These are phyloP conservation scores for Babylonia areolata DNA, from an alignment of 1,140 invertebrate genomes.

Conservation along the genomic window DNA sequence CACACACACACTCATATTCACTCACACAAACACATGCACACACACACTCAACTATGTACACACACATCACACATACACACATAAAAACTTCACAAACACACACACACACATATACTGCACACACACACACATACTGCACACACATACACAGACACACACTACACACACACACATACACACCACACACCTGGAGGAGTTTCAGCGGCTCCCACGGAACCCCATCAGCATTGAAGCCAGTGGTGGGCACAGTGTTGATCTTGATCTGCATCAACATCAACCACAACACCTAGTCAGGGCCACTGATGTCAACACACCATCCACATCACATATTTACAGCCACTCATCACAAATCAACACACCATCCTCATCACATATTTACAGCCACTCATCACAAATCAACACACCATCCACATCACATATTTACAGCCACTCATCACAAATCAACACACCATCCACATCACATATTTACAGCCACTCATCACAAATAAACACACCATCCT, in stretches of 20 bases:
- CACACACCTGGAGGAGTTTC: slow-evolving; percentile 39
- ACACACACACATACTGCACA: not conserved
- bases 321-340: no score
- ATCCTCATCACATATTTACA: no score
- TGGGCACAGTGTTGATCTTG: slow-evolving; percentile 25
- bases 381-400: no score
- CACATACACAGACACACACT: not conserved
- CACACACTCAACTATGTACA: not conserved
- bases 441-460: no score
- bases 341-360: no score
- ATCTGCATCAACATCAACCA: slow-evolving; percentile 23
- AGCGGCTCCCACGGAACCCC: slow-evolving; percentile 36
- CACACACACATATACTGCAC: not conserved
- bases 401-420: no score
- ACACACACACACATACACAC: not conserved
- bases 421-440: no score
- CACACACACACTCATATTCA: not conserved
- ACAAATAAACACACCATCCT: no score
- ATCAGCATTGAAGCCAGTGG: slow-evolving; percentile 40
- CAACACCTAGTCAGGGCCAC: no score
- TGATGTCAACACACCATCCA: no score
- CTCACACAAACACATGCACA: not conserved
- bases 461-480: no score
- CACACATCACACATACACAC: not conserved
- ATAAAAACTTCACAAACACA: not conserved